Conservation (phyloP, 2,113 vertebrate species). For the Rafetus swinhoei region DNA sequence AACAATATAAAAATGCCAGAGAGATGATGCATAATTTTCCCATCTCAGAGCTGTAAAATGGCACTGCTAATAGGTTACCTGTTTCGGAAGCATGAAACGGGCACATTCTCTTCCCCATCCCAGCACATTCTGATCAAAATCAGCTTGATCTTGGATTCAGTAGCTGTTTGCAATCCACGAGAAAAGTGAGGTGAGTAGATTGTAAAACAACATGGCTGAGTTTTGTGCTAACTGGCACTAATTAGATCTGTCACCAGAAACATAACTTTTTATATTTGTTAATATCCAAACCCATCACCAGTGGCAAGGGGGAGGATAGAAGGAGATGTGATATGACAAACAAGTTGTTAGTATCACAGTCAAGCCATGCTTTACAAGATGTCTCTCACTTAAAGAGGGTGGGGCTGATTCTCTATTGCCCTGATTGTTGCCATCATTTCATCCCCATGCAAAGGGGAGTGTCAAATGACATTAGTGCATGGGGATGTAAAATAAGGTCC, state of each 20-base stretch:
- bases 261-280: rapidly evolving
- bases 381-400: neutral
- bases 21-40: slow-evolving; percentile 56
- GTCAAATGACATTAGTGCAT: neutral
- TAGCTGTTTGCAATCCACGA: slow-evolving; percentile 34
- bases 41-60: slow-evolving; percentile 32
- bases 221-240: neutral
- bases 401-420: neutral
- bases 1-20: slow-evolving; percentile 34
- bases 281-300: rapidly evolving
- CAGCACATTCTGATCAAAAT: slow-evolving; percentile 59
- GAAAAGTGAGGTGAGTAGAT: slow-evolving; percentile 4
- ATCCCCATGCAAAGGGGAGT: neutral
- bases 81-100: slow-evolving; percentile 54
- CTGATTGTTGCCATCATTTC: neutral
- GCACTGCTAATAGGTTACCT: slow-evolving; percentile 18
- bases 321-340: neutral
- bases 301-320: rapidly evolving
- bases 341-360: rapidly evolving
- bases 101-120: slow-evolving; percentile 45
- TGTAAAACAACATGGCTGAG: neutral
- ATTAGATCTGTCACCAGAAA: neutral
- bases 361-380: neutral
- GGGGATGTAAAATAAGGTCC: neutral
- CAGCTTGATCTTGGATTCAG: slow-evolving; percentile 41